Evolutionary conservation across 2,888 invertebrate genomes (phyloP), one percentile per base, ranked within the genome.

Genomic region (Yponomeuta plumbellus): DNA sequence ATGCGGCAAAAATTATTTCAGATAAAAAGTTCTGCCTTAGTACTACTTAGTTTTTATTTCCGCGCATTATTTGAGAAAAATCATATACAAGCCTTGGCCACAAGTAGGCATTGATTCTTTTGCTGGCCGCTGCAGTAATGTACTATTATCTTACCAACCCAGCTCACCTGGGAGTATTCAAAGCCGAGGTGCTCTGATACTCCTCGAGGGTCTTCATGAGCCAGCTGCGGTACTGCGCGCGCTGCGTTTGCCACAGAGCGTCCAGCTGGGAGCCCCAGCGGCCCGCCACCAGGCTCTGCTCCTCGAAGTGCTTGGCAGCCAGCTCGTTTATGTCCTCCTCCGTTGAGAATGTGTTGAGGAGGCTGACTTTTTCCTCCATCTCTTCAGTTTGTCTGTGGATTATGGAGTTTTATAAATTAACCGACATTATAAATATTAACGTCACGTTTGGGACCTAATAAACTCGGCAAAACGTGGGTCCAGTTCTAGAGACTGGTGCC

Each of bases 181-280:
- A 75, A 63, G 87, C 85, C 78, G 90, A 92, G 69, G 86, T 91
- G 8, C 93, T 92, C 76, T 94, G 93, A 71, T 94, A 94, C 74
- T 95, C 94, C 81, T 95, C 95, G 64, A 96, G 92, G 69, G 96
- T 93, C 75, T 93, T 92, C 94, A 96, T 96, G 59, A 98, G 94
- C 98, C 98, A 98, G 75, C 97, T 94, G 66, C 97, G 93, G 81
- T 97, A 98, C 75, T 97, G 96, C 56, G 96, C 92, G 67, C 96
- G 94, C 86, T 98, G 98, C 61, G 96, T 95, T 71, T 96, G 95
- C 75, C 95, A 94, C 73, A 97, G 92, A 2, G 96, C 96, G 76
- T 96, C 96, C 66, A 98, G 91, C 87, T 97, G 96, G 62, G 96
- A 96, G 72, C 94, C 95, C 93, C 97, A 96, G 72, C 96, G 95